These are phyloP conservation scores for Sminthopsis crassicaudata DNA, from an alignment of 2,113 vertebrate genomes.

Conservation along the genomic window DNA sequence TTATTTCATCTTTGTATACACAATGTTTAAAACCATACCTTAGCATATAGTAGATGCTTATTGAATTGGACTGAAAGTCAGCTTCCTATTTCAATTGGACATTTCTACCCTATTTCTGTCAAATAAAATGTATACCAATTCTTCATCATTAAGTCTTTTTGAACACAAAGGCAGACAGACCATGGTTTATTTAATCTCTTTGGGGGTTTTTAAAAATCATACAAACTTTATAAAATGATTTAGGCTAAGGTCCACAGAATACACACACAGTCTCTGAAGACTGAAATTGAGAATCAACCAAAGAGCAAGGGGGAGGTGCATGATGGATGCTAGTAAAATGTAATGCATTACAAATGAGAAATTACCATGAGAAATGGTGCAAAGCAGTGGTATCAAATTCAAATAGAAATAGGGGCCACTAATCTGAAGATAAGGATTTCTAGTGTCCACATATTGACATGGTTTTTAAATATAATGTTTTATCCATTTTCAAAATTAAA, in stretches of 20 bases:
- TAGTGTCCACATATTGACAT: not conserved
- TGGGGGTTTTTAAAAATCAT: not conserved
- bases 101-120: conserved; percentile 68
- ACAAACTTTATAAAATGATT: conserved; percentile 9
- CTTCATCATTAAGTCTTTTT: conserved; percentile 61
- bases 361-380: not conserved
- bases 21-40: not conserved
- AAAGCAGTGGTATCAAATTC: not conserved
- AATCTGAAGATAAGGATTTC: not conserved
- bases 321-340: not conserved
- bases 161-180: not conserved
- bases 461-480: not conserved
- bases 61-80: conserved; percentile 64
- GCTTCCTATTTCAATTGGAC: conserved; percentile 64
- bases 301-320: not conserved
- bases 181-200: conserved; percentile 7
- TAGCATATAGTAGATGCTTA: not conserved
- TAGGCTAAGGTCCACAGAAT: conserved; percentile 13
- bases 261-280: not conserved
- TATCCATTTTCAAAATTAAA: not conserved
- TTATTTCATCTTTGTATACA: not conserved
- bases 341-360: not conserved
- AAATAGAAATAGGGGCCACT: not conserved
- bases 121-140: conserved; percentile 71
- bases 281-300: not conserved